Evolutionary conservation across 2,113 vertebrate species (phyloP).

Genomic region (Myrmophylax atrothorax): DNA sequence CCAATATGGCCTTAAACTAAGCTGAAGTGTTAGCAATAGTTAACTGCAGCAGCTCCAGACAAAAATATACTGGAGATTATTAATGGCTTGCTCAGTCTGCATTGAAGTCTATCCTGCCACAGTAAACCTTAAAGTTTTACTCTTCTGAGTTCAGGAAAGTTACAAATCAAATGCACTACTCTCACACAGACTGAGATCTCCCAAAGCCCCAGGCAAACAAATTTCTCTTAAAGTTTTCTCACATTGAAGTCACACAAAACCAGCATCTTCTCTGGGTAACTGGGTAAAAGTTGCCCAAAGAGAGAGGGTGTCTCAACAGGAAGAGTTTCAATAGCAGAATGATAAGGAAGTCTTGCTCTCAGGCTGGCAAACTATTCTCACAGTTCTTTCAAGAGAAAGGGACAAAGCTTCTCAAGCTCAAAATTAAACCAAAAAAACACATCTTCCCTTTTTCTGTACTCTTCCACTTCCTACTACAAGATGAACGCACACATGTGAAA

Average conservation of each 20-base stretch:
- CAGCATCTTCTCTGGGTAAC: neutral
- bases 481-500: neutral
- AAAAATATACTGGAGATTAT: neutral
- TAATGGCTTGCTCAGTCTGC: neutral
- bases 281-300: neutral
- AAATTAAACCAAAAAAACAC: neutral
- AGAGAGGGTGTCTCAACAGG: neutral
- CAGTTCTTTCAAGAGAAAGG: neutral
- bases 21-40: neutral
- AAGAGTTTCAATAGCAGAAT: neutral
- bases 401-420: neutral
- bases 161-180: neutral
- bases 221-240: neutral
- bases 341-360: conserved; percentile 23
- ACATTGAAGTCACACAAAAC: neutral
- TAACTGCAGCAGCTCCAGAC: neutral
- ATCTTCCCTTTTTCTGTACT: neutral
- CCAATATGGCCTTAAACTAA: neutral
- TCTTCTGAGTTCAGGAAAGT: neutral
- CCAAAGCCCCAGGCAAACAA: neutral
- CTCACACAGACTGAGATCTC: neutral
- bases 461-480: neutral
- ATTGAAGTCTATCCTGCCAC: neutral
- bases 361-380: neutral
- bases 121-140: neutral